These are phyloP conservation scores for Reticulitermes speratus DNA, from an alignment of 1,140 invertebrate genomes.

Conservation along the genomic window DNA sequence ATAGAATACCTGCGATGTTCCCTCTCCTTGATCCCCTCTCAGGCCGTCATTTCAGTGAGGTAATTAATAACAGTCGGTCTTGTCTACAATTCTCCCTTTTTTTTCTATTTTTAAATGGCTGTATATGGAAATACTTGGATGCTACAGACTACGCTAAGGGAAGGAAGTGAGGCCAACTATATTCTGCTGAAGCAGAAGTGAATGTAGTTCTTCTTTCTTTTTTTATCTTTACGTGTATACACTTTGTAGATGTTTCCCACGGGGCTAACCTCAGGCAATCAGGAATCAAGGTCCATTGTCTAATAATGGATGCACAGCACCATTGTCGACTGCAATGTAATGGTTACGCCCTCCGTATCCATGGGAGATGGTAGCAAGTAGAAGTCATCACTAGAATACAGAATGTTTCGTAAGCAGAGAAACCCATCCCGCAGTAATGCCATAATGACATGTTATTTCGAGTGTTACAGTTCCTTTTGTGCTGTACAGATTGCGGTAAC, in stretches of 20 bases:
- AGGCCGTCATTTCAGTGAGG: neutral
- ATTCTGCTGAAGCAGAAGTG: neutral
- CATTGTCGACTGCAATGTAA: neutral
- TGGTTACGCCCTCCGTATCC: neutral
- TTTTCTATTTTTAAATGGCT: neutral
- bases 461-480: no score
- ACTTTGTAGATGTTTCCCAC: neutral
- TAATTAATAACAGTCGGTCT: neutral
- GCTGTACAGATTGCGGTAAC: no score
- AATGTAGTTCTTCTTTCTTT: neutral
- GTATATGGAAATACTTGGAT: neutral
- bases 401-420: neutral
- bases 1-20: neutral
- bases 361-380: neutral
- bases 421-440: no score
- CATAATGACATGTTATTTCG: no score
- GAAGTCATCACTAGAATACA: neutral
- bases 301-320: neutral
- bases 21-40: neutral
- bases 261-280: neutral
- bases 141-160: no score
- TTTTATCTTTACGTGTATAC: neutral
- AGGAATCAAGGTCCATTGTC: slow-evolving; percentile 7
- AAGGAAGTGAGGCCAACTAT: neutral
- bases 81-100: neutral